Percentiles rank a stretch among this genome's conserved stretches.
Conservation (phyloP, 1,140 invertebrate species). For the Triops cancriformis region DNA sequence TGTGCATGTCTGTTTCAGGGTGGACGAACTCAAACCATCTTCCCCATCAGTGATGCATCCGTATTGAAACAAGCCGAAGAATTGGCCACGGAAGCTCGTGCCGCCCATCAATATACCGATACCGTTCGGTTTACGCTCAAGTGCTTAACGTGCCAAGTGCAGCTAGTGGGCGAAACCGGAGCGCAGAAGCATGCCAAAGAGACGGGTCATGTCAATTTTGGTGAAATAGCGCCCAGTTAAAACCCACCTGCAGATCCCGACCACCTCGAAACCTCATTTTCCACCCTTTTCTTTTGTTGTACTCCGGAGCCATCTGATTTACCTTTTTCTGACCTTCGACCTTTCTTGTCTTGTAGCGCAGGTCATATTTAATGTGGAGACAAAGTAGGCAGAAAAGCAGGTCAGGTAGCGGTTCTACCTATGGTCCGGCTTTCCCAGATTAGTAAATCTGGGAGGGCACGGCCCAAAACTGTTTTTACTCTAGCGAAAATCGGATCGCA, state of each 20-base stretch:
- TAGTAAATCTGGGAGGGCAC: background rate
- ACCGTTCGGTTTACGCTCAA: slow-evolving; percentile 73
- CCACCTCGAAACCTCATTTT: background rate
- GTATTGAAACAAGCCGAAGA: slow-evolving; percentile 69
- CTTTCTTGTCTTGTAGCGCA: background rate
- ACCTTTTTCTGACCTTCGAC: slow-evolving; percentile 10
- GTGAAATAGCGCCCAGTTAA: slow-evolving; percentile 46
- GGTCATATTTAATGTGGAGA: background rate
- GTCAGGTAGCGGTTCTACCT: background rate
- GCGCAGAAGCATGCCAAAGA: slow-evolving; percentile 74
- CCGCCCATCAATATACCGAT: slow-evolving; percentile 79
- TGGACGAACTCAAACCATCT: slow-evolving; percentile 63
- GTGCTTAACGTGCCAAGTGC: slow-evolving; percentile 65
- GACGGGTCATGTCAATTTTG: slow-evolving; percentile 77
- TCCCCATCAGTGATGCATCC: slow-evolving; percentile 60
- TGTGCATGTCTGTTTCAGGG: slow-evolving; percentile 43
- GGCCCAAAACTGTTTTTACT: background rate
- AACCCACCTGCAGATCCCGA: background rate
- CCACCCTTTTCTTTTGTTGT: background rate
- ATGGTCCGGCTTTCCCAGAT: background rate
- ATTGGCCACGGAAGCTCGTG: slow-evolving; percentile 76
- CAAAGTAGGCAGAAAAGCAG: background rate
- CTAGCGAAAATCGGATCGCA: background rate
- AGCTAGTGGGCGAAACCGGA: slow-evolving; percentile 64
- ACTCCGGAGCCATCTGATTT: background rate